phyloP scores from a whole-genome alignment of 2,113 vertebrate genomes.

The Pachyramphus minor region DNA sequence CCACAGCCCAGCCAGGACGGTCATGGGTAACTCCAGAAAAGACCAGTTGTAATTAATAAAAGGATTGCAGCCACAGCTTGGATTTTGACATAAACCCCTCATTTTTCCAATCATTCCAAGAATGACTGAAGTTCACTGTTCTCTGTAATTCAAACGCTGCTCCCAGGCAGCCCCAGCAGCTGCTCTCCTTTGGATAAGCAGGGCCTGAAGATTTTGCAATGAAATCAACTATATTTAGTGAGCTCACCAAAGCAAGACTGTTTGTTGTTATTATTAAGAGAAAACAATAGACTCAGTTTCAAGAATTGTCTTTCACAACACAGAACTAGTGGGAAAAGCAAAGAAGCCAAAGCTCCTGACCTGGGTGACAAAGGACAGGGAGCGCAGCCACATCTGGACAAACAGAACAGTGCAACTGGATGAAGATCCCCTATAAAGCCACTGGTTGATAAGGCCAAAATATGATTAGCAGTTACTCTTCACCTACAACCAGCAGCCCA shows the following conservation, averaged over 20 bases:
- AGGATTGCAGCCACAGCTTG: slow-evolving; percentile 3
- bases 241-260: not conserved
- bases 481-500: not conserved
- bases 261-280: not conserved
- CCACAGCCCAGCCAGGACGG: not conserved
- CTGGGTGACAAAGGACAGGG: accelerated
- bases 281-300: accelerated
- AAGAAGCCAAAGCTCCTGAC: not conserved
- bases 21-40: not conserved
- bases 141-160: not conserved
- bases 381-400: not conserved
- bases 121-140: not conserved
- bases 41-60: not conserved
- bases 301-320: not conserved
- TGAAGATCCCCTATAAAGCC: not conserved
- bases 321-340: not conserved
- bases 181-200: not conserved
- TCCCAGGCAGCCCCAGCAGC: not conserved
- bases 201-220: not conserved
- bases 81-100: not conserved
- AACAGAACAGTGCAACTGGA: accelerated
- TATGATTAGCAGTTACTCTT: accelerated
- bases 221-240: not conserved
- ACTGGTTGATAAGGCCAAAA: accelerated
- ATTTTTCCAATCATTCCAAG: not conserved